Evolutionary conservation across 1,140 invertebrate species (phyloP).

Genomic region (Palaemon carinicauda): DNA sequence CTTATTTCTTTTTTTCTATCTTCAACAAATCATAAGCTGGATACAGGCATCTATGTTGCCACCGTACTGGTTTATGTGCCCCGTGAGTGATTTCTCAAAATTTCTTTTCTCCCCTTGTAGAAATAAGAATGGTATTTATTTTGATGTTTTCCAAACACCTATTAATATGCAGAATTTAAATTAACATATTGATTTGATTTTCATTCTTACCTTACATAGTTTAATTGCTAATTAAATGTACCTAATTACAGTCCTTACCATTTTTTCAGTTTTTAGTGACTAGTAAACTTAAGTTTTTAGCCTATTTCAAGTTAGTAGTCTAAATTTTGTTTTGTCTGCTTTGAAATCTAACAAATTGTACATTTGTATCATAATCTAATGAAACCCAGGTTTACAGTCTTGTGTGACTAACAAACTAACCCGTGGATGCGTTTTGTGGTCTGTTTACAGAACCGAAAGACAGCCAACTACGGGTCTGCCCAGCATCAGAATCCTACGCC

Average conservation of each 20-base stretch:
- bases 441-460: constrained; percentile 57
- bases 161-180: too few relatives aligned
- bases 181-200: too few relatives aligned
- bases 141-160: too few relatives aligned
- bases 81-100: constrained; percentile 60
- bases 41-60: constrained; percentile 62
- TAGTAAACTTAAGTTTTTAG: too few relatives aligned
- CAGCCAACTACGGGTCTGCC: constrained; percentile 32
- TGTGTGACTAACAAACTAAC: constrained; percentile 36
- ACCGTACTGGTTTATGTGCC: constrained; percentile 63
- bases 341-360: too few relatives aligned
- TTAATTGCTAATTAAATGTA: background rate
- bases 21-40: constrained; percentile 55
- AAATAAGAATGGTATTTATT: too few relatives aligned
- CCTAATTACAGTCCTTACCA: too few relatives aligned
- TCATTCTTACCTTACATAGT: background rate
- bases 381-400: too few relatives aligned
- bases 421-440: constrained; percentile 31
- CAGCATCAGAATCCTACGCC: constrained; percentile 50
- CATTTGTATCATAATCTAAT: background rate
- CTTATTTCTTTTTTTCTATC: constrained; percentile 36
- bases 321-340: too few relatives aligned
- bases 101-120: constrained; percentile 16
- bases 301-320: background rate
- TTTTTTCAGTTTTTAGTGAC: too few relatives aligned